A percentile compares a stretch with the other conserved stretches of the same genome.
Evolutionary conservation across 2,888 invertebrate genomes (phyloP).

Genomic region (Melanostoma mellinum): DNA sequence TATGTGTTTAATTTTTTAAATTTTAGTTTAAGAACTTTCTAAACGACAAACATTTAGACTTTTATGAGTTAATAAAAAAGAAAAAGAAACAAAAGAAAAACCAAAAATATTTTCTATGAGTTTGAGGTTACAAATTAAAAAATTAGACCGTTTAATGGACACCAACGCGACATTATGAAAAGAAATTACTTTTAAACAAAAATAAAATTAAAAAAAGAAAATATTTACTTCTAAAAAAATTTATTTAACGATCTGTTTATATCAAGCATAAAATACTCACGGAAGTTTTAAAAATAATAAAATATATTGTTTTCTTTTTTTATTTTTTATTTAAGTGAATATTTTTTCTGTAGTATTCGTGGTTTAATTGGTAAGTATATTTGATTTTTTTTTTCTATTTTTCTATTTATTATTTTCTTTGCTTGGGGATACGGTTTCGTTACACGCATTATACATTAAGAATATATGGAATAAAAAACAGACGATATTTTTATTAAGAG

Average conservation of each 20-base stretch:
- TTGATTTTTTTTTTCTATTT: constrained; percentile 58
- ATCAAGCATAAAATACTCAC: constrained; percentile 74
- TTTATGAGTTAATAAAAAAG: constrained; percentile 5
- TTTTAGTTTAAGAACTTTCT: constrained; percentile 30
- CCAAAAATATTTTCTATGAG: constrained; percentile 44
- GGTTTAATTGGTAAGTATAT: constrained; percentile 38
- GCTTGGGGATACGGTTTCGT: constrained; percentile 65
- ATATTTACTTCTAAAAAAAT: constrained; percentile 2
- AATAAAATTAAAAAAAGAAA: constrained; percentile 7
- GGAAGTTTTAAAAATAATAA: constrained; percentile 67
- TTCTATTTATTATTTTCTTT: constrained; percentile 74
- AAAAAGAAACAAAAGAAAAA: constrained; percentile 36
- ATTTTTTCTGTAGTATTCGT: constrained; percentile 51
- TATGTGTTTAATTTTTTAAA: constrained; percentile 5
- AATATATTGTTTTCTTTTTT: constrained; percentile 62
- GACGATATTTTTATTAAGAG: constrained; percentile 82
- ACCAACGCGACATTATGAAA: constrained; percentile 66
- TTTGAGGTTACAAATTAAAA: constrained; percentile 34
- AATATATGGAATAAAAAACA: constrained; percentile 75
- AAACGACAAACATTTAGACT: constrained; percentile 69
- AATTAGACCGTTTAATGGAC: constrained; percentile 37
- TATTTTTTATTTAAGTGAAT: constrained; percentile 62
- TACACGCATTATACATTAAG: constrained; percentile 73
- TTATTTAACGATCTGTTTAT: constrained; percentile 23
- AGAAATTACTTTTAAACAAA: constrained; percentile 1